These are phyloP conservation scores for Pseudoatta argentina DNA, from an alignment of 1,140 invertebrate species.

Conservation along the genomic window DNA sequence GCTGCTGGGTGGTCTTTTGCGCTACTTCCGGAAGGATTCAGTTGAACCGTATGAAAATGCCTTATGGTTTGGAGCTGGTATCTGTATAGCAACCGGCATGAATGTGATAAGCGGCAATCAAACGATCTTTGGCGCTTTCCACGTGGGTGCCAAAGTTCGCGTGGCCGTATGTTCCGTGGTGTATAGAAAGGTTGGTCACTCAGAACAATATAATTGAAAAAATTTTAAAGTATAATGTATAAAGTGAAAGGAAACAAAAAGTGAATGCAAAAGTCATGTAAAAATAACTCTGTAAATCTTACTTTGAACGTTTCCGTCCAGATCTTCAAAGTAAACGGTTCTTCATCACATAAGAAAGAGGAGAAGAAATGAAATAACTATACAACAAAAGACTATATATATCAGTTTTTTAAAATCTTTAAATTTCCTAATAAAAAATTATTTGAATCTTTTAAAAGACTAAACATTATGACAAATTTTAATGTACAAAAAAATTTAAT, in stretches of 20 bases:
- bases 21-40: conserved; percentile 85
- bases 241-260: background rate
- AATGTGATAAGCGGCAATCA: conserved; percentile 88
- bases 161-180: conserved; percentile 89
- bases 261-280: background rate
- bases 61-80: conserved; percentile 87
- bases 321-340: background rate
- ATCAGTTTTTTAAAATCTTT: background rate
- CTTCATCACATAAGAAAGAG: background rate
- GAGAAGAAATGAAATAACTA: background rate
- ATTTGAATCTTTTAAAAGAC: background rate
- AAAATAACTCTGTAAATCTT: background rate
- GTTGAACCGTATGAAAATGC: conserved; percentile 84
- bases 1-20: conserved; percentile 86
- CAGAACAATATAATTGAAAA: background rate
- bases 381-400: background rate
- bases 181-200: conserved; percentile 88
- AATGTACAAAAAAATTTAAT: background rate
- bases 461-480: background rate
- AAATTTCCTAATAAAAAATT: background rate
- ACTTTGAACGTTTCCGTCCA: no score
- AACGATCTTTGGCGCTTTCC: conserved; percentile 88
- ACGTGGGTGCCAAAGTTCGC: conserved; percentile 88
- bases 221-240: no score
- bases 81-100: conserved; percentile 86